Percentiles rank a stretch among this genome's conserved stretches.
phyloP scores from a whole-genome alignment of 2,113 vertebrate genomes.

The Pitta sordida region DNA sequence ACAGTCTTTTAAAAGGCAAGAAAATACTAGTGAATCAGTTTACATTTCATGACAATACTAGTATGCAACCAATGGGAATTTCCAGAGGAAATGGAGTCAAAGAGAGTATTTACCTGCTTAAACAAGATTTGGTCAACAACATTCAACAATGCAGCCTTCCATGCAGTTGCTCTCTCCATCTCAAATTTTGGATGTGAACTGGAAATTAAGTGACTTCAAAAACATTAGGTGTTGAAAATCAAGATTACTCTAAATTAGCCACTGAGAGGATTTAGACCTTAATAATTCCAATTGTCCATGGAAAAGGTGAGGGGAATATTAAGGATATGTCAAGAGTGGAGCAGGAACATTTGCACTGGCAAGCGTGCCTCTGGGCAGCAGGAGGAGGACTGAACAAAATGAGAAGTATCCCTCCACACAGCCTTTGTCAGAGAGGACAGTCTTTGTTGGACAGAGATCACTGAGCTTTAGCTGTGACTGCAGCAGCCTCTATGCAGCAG shows the following conservation, averaged over 20 bases:
- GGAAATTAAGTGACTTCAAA: not conserved
- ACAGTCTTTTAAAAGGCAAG: not conserved
- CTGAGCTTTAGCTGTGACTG: not conserved
- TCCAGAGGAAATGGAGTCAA: not conserved
- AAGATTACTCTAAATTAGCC: not conserved
- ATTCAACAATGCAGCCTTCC: not conserved
- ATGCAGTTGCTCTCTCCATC: not conserved
- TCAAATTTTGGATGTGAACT: not conserved
- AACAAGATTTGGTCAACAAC: not conserved
- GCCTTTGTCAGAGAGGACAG: not conserved
- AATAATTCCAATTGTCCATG: not conserved
- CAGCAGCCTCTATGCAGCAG: not conserved
- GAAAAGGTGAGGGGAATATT: not conserved
- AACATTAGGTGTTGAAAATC: not conserved
- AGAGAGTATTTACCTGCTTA: not conserved
- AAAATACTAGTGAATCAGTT: not conserved
- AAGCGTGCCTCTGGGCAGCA: not conserved
- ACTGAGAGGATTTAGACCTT: not conserved
- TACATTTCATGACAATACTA: not conserved
- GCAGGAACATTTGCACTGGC: not conserved
- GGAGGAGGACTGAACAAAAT: not conserved
- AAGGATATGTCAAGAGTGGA: not conserved
- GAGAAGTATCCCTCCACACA: not conserved
- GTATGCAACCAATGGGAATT: not conserved
- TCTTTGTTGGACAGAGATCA: not conserved